These are phyloP conservation scores for Vipera latastei DNA, from an alignment of 2,797 vertebrate genomes.

Conservation along the genomic window DNA sequence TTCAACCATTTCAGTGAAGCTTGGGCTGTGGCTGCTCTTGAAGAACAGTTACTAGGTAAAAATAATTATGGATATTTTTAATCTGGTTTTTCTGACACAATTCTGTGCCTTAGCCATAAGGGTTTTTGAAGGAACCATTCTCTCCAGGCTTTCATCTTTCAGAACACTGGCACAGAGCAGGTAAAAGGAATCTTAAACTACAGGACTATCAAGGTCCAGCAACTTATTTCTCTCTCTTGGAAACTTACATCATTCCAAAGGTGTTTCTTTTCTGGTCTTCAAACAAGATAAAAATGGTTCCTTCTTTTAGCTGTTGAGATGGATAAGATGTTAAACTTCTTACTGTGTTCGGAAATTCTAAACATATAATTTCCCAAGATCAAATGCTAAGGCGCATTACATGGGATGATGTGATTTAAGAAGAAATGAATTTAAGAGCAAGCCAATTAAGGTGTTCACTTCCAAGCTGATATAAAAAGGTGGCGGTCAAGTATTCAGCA, in stretches of 20 bases:
- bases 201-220: background rate
- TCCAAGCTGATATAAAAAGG: background rate
- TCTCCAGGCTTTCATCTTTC: too few relatives aligned
- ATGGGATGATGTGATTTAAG: background rate
- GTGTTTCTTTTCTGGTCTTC: conserved; percentile 76
- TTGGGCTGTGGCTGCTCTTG: background rate
- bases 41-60: background rate
- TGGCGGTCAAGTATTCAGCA: background rate
- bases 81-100: background rate
- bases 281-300: conserved; percentile 81
- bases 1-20: background rate
- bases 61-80: background rate
- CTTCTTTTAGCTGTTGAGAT: conserved; percentile 77
- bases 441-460: background rate
- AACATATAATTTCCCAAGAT: background rate
- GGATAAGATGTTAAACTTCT: background rate
- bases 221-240: background rate
- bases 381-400: background rate
- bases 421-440: background rate
- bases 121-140: background rate
- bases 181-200: background rate
- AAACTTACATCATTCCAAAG: conserved; percentile 88
- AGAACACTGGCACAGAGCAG: background rate
- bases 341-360: background rate
- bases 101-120: background rate